A percentile compares a stretch with the other conserved stretches of the same genome.
These are phyloP conservation scores for Setipinna tenuifilis DNA, from an alignment of 2,797 vertebrate species.

Conservation along the genomic window DNA sequence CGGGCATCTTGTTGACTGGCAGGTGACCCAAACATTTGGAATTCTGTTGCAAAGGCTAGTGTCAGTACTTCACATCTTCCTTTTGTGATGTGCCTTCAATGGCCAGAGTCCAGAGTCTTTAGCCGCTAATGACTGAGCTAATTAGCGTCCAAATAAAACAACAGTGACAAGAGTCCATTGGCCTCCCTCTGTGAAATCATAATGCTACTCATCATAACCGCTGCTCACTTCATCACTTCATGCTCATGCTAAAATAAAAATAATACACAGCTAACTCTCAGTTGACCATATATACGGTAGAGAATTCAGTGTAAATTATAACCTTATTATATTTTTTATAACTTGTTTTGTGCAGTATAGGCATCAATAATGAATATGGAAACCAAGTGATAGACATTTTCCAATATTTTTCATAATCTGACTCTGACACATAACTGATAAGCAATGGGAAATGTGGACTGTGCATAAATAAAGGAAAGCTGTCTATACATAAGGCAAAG, in stretches of 20 bases:
- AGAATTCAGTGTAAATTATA: neutral
- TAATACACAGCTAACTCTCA: neutral
- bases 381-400: neutral
- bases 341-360: neutral
- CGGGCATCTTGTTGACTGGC: neutral
- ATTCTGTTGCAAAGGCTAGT: no score
- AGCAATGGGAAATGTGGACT: neutral
- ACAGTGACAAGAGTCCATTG: neutral
- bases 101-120: no score
- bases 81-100: no score
- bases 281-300: neutral
- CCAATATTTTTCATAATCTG: neutral
- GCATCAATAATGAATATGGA: neutral
- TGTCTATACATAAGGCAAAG: neutral
- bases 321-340: neutral
- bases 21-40: neutral
- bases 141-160: constrained; percentile 4
- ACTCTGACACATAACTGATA: constrained; percentile 8
- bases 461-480: neutral
- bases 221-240: neutral
- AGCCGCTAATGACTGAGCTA: neutral
- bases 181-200: neutral
- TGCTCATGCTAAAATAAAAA: neutral
- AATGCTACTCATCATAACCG: neutral
- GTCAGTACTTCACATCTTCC: no score